phyloP scores from a whole-genome alignment of 2,113 vertebrate genomes.

The Poeciliopsis turrubarensis region DNA sequence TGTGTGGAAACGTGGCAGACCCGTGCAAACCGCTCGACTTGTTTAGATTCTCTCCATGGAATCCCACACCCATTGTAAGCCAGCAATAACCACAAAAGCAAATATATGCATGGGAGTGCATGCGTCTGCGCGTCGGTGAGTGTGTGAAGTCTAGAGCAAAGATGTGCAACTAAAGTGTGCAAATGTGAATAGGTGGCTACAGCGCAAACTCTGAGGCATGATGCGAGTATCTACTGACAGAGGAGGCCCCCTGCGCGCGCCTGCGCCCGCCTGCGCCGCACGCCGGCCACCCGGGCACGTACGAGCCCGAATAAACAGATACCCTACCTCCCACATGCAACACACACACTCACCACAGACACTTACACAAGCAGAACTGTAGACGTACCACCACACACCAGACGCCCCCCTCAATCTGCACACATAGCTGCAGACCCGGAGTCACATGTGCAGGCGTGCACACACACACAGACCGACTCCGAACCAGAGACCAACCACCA shows the following conservation, averaged over 20 bases:
- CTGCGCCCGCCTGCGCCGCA: conserved; percentile 23
- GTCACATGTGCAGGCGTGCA: conserved; percentile 40
- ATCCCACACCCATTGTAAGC: conserved; percentile 75
- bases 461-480: conserved; percentile 16
- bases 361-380: conserved; percentile 67
- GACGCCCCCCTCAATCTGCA: conserved; percentile 41
- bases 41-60: conserved; percentile 76
- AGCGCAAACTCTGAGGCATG: conserved; percentile 52
- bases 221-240: conserved; percentile 46
- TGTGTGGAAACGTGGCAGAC: conserved; percentile 77
- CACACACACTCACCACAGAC: conserved; percentile 69
- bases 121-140: conserved; percentile 36
- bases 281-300: conserved; percentile 52
- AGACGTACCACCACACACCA: conserved; percentile 66
- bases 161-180: conserved; percentile 16
- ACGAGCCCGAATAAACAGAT: conserved; percentile 66
- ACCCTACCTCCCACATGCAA: conserved; percentile 60
- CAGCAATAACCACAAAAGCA: conserved; percentile 68
- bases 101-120: conserved; percentile 42
- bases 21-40: conserved; percentile 67
- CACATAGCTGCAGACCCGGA: conserved; percentile 26
- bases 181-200: conserved; percentile 23
- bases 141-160: conserved; percentile 28
- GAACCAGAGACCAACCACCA: conserved; percentile 62
- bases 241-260: conserved; percentile 34